Conservation (phyloP, 1,140 invertebrate genomes). For the Protaetia brevitarsis region DNA sequence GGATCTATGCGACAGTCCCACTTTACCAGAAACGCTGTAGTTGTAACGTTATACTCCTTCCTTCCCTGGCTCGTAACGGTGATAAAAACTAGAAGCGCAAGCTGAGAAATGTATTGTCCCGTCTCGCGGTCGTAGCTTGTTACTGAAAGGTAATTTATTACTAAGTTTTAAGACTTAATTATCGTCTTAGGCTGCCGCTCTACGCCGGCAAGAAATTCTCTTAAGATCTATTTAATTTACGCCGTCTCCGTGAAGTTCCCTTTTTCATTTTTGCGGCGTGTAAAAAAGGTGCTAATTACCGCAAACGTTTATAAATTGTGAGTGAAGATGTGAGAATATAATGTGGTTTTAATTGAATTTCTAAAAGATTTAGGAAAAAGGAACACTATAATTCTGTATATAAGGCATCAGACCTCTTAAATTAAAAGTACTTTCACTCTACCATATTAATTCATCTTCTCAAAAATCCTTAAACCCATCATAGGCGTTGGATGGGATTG, state of each 20-base stretch:
- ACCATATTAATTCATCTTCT: too few species aligned
- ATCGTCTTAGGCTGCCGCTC: constrained; percentile 11
- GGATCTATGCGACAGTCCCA: background rate
- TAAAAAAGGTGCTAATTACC: too few species aligned
- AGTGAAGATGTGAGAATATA: too few species aligned
- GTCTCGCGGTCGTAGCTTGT: background rate
- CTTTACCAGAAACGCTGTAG: background rate
- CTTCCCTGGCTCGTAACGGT: background rate
- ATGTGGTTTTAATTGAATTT: too few species aligned
- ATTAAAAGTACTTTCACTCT: too few species aligned
- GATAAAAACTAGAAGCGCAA: constrained; percentile 12
- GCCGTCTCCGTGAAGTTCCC: background rate
- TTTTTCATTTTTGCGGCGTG: background rate
- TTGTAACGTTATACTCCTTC: background rate
- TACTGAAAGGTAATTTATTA: constrained; percentile 20
- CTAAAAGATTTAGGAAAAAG: too few species aligned
- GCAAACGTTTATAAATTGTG: too few species aligned
- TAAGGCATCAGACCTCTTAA: too few species aligned
- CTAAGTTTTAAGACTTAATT: constrained; percentile 19
- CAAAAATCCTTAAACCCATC: too few species aligned
- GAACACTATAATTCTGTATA: too few species aligned
- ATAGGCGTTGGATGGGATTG: too few species aligned
- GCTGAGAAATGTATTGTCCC: constrained; percentile 1
- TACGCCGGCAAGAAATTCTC: background rate
- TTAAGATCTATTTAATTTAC: constrained; percentile 2